Evolutionary conservation across 2,113 vertebrate species (phyloP), one percentile per base, ranked within the genome.

Genomic region (Prionailurus viverrinus): DNA sequence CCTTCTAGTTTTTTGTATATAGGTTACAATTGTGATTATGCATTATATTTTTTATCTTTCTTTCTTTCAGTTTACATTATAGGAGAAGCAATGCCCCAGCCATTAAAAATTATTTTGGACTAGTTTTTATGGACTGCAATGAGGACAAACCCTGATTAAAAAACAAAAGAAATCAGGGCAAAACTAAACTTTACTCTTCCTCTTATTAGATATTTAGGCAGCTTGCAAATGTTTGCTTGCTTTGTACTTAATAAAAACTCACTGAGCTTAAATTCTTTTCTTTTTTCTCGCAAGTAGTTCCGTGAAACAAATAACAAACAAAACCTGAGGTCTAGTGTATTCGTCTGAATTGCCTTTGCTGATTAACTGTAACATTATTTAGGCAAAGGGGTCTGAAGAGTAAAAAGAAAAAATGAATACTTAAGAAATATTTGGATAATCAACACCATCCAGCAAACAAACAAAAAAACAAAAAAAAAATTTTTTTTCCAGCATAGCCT

Each of bases 41-140:
- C 7, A 85, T 11, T 95, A 63, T 84, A 53, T 63, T 89, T 89
- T 71, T 87, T 78, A 48, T 81, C 18, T 78, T 78, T 14, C 29
- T 93, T 89, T 55, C 51, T 58, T 90, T 91, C 29, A 69, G 15
- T 45, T 91, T 87, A 82, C 5, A 39, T 69, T 69, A 86, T 25
- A 93, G 48, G 2, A 92, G 7, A 21, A 96, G 4, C 25, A 88
- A 82, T 95, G 33, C 23, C 33, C 19, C 23, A 79, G 16, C 10
- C 55, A 92, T 90, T 90, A 95, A 95, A 97, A 94, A 92, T 83
- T 69, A 78, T 85, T 97, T 92, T 95, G 36, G 81, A 97, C 78
- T 65, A 33, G 33, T 73, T 76, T 76, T 68, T 86, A 90, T 29
- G 39, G 66, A 83, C 39, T 69, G 12, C 6, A 39, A 21, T 51